Conservation (phyloP, 2,888 invertebrate species). For the Aspidiotus rigidus region DNA sequence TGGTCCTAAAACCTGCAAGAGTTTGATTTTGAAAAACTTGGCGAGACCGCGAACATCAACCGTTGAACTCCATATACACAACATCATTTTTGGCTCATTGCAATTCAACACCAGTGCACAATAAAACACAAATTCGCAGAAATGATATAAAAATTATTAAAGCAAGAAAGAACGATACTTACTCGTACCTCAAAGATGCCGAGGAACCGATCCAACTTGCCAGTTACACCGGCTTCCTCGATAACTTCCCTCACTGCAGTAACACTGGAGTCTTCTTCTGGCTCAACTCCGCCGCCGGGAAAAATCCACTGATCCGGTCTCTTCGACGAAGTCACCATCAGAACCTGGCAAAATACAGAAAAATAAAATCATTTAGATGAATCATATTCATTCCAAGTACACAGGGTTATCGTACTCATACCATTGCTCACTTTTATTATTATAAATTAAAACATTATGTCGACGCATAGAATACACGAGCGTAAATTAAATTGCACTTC, state of each 20-base stretch:
- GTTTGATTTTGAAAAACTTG: no score
- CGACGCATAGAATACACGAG: no score
- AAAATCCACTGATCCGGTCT: constrained; percentile 91
- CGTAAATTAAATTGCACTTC: no score
- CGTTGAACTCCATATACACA: neutral
- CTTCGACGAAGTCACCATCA: constrained; percentile 84
- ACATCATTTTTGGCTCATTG: neutral
- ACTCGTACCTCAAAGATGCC: constrained; percentile 82
- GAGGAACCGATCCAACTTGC: constrained; percentile 76
- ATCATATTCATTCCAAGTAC: no score
- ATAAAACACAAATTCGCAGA: neutral
- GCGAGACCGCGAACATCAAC: neutral
- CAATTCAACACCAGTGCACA: neutral
- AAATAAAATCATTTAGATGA: neutral
- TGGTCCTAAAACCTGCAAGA: no score
- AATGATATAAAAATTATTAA: neutral
- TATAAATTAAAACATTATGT: no score
- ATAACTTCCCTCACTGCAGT: constrained; percentile 88
- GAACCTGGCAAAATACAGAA: constrained; percentile 55
- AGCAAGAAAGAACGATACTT: constrained; percentile 30
- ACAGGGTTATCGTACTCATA: no score
- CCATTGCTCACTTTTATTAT: no score
- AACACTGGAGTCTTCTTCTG: constrained; percentile 78
- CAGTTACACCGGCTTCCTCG: constrained; percentile 93
- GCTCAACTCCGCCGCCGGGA: constrained; percentile 94